Percentiles rank a stretch among this genome's conserved stretches.
Evolutionary conservation across 2,113 vertebrate species (phyloP).

Genomic region (Xerus inauris): DNA sequence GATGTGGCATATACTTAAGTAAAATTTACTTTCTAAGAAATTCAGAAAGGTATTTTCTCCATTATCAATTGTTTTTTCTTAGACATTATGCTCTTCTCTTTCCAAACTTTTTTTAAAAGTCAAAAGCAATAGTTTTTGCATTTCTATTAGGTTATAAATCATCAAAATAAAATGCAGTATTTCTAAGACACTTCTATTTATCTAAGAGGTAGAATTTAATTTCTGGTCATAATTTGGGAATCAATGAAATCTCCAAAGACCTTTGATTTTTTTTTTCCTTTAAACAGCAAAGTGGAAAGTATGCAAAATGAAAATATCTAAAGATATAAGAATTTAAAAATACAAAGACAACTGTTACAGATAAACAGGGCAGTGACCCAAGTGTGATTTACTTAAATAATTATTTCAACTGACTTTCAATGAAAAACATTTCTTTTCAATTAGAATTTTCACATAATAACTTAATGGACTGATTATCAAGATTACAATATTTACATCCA

Average conservation of each 20-base stretch:
- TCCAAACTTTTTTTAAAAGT: neutral
- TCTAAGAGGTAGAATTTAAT: neutral
- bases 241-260: neutral
- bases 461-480: conserved; percentile 34
- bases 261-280: conserved; percentile 36
- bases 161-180: neutral
- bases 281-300: neutral
- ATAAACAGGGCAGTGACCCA: neutral
- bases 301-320: neutral
- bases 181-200: neutral
- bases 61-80: neutral
- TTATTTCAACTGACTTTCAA: conserved; percentile 43
- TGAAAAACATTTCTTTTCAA: conserved; percentile 40
- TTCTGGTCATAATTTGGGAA: neutral
- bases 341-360: neutral
- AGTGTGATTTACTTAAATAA: neutral
- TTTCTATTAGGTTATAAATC: neutral
- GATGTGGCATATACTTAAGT: neutral
- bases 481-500: neutral
- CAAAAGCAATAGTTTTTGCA: neutral
- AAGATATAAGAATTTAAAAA: neutral
- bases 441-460: conserved; percentile 46
- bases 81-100: neutral
- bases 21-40: neutral
- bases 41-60: neutral